Percentiles rank a stretch among this genome's conserved stretches.
Conservation (phyloP, 1,140 invertebrate species). For the Andrena cerasifolii region DNA sequence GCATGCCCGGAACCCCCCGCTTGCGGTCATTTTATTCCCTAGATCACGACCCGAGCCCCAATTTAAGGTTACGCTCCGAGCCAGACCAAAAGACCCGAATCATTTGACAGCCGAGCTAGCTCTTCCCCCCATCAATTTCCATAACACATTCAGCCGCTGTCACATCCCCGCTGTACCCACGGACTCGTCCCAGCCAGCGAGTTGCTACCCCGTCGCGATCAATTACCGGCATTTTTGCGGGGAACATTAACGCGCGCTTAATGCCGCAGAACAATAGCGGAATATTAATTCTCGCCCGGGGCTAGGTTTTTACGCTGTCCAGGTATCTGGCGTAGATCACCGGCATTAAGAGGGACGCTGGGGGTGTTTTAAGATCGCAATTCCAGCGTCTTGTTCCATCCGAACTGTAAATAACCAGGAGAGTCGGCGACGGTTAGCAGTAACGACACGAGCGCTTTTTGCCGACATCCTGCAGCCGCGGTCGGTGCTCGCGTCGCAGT, state of each 20-base stretch:
- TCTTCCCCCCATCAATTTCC: too few relatives aligned
- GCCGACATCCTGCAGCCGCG: neutral
- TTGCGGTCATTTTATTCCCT: neutral
- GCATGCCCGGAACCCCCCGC: neutral
- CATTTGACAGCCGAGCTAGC: too few relatives aligned
- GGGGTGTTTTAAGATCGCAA: neutral
- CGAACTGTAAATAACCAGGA: neutral
- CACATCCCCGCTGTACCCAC: too few relatives aligned
- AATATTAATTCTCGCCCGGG: neutral
- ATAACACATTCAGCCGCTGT: too few relatives aligned
- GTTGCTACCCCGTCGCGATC: too few relatives aligned
- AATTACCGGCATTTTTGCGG: too few relatives aligned
- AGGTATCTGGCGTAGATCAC: neutral
- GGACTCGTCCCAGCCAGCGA: too few relatives aligned
- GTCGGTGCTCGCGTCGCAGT: neutral
- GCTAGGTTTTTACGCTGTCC: neutral
- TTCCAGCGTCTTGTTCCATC: neutral
- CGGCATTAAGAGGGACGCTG: slow-evolving; percentile 8
- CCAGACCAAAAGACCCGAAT: too few relatives aligned
- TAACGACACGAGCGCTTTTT: neutral
- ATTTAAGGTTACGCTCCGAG: neutral
- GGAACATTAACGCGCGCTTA: too few relatives aligned
- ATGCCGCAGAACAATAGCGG: neutral
- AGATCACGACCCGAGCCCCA: neutral
- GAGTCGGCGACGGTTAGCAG: neutral